These are phyloP conservation scores for Istiophorus platypterus DNA, from an alignment of 2,113 vertebrate species.

Conservation along the genomic window DNA sequence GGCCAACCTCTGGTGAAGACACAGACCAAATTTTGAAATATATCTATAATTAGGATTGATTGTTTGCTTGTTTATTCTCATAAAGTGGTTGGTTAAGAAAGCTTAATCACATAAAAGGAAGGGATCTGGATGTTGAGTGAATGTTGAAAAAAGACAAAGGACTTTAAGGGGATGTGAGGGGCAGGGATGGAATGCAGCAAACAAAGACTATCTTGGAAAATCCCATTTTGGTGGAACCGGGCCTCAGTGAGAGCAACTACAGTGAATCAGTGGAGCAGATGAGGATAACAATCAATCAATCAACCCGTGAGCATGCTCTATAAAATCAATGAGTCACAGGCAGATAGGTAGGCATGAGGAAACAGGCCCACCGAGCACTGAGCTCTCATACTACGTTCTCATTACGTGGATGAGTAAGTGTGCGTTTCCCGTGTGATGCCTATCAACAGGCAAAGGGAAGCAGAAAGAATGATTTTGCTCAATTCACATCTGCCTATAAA, in stretches of 20 bases:
- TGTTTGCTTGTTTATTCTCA: conserved; percentile 9
- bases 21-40: neutral
- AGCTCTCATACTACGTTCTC: conserved; percentile 39
- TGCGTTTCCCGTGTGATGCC: conserved; percentile 84
- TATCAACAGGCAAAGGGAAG: conserved; percentile 88
- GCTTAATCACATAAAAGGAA: conserved; percentile 11
- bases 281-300: conserved; percentile 71
- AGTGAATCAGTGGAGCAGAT: conserved; percentile 33
- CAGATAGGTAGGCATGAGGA: conserved; percentile 41
- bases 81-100: conserved; percentile 4
- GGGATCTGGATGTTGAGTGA: neutral
- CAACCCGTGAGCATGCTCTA: conserved; percentile 46
- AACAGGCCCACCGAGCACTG: neutral
- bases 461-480: conserved; percentile 73
- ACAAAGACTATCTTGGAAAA: conserved; percentile 27
- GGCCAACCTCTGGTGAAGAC: neutral
- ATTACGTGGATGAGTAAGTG: conserved; percentile 75
- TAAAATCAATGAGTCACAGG: conserved; percentile 66
- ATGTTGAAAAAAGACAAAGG: neutral
- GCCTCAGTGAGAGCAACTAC: conserved; percentile 7
- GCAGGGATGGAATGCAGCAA: neutral
- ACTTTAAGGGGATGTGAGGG: neutral
- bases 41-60: conserved; percentile 28
- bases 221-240: conserved; percentile 25
- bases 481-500: conserved; percentile 74